These are phyloP conservation scores for Etheostoma perlongum DNA, from an alignment of 2,797 vertebrate species.

Conservation along the genomic window DNA sequence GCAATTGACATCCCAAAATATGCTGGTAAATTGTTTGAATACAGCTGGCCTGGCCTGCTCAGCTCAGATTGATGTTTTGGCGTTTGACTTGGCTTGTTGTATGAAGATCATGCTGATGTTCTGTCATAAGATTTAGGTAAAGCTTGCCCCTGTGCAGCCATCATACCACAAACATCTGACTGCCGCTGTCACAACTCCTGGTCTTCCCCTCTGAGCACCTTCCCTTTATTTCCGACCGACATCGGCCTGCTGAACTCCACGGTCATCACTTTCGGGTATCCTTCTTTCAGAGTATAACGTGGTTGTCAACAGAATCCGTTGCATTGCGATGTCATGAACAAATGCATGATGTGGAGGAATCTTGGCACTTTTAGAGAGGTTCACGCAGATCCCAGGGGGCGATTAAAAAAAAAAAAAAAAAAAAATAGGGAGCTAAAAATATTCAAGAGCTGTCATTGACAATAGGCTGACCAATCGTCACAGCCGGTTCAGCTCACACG, in stretches of 20 bases:
- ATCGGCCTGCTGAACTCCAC: background rate
- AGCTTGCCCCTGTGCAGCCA: no score
- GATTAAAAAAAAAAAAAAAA: no score
- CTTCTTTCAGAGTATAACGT: constrained; percentile 4
- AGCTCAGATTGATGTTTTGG: constrained; percentile 9
- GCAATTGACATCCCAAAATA: constrained; percentile 71
- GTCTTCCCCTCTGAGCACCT: background rate
- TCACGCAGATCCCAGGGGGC: no score
- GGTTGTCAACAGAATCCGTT: constrained; percentile 4
- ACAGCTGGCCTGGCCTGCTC: background rate
- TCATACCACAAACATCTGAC: background rate
- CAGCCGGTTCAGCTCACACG: no score
- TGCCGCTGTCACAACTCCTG: background rate
- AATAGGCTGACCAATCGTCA: no score
- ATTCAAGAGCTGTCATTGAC: no score
- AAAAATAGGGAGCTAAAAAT: no score
- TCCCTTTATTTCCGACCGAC: background rate
- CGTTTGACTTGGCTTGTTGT: background rate
- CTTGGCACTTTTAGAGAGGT: no score
- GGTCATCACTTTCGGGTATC: background rate
- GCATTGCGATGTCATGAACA: background rate
- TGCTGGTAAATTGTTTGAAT: constrained; percentile 66
- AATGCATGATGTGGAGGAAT: background rate
- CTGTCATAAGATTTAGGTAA: background rate
- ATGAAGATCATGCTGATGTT: background rate